phyloP scores from a whole-genome alignment of 37 sponge, comb jelly and placozoan genomes.

The Tethya wilhelma region DNA sequence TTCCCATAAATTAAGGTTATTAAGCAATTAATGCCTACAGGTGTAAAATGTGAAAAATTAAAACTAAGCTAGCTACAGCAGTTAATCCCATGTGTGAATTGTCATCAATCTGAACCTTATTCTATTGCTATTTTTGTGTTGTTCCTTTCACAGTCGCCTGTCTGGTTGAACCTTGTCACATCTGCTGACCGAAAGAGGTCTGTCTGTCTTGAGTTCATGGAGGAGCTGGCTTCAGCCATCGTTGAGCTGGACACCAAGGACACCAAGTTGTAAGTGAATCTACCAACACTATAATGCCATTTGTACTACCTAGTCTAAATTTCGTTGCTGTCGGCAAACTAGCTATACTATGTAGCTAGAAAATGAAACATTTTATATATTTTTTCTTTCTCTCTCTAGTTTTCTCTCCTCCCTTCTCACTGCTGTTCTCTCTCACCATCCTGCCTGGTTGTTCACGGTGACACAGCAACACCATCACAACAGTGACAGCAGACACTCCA shows the following conservation, averaged over 20 bases:
- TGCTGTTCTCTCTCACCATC: conserved; percentile 74
- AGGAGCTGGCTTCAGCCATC: conserved; percentile 43
- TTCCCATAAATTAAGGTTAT: too few relatives aligned
- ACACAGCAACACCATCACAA: conserved; percentile 13
- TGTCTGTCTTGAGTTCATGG: conserved; percentile 54
- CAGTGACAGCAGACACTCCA: conserved; percentile 20
- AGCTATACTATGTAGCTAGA: neutral
- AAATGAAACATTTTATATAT: neutral
- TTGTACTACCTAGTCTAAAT: too few relatives aligned
- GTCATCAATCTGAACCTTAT: too few relatives aligned
- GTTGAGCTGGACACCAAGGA: conserved; percentile 72
- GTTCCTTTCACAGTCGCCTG: conserved; percentile 55
- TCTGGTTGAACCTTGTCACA: conserved; percentile 67
- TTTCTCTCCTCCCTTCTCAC: conserved; percentile 77
- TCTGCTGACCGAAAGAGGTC: conserved; percentile 17
- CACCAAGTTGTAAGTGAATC: conserved; percentile 63
- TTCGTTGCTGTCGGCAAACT: neutral
- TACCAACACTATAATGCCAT: too few relatives aligned
- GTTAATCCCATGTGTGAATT: too few relatives aligned
- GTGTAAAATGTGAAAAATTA: too few relatives aligned
- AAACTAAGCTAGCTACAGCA: too few relatives aligned
- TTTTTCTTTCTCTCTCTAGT: too few relatives aligned
- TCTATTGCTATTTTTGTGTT: too few relatives aligned
- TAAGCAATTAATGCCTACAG: too few relatives aligned
- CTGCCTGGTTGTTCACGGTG: conserved; percentile 76